phyloP scores from a whole-genome alignment of 2,888 invertebrate genomes.

The Loripinus fragilis region DNA sequence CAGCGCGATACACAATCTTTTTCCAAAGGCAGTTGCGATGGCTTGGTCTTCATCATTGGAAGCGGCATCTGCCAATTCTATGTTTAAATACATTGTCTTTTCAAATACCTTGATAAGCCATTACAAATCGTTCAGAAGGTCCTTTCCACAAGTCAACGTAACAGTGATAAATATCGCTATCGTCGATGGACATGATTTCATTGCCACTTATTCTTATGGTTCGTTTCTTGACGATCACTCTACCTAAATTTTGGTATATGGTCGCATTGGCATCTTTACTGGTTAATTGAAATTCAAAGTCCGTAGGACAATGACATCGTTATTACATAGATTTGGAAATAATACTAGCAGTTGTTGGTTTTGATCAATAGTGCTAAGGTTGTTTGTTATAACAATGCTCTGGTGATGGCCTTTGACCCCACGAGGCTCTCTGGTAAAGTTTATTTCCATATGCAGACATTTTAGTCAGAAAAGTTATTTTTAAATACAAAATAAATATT shows the following conservation, averaged over 20 bases:
- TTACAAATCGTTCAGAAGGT: conserved; percentile 18
- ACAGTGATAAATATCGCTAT: conserved; percentile 49
- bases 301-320: conserved; percentile 21
- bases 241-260: conserved; percentile 50
- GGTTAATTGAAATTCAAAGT: conserved; percentile 32
- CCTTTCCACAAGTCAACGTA: conserved; percentile 36
- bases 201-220: conserved; percentile 54
- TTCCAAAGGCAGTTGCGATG: conserved; percentile 49
- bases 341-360: conserved; percentile 52
- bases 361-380: conserved; percentile 50
- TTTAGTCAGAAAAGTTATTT: no score
- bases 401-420: no score
- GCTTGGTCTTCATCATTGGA: conserved; percentile 35
- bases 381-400: no score
- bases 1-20: conserved; percentile 51
- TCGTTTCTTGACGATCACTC: conserved; percentile 54
- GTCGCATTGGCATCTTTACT: conserved; percentile 44
- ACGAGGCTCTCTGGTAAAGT: no score
- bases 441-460: no score
- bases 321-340: conserved; percentile 48
- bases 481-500: no score
- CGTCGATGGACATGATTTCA: conserved; percentile 28
- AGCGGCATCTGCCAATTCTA: conserved; percentile 32
- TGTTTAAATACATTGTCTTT: conserved; percentile 41
- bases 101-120: conserved; percentile 54